A percentile compares a stretch with the other conserved stretches of the same genome.
phyloP scores from a whole-genome alignment of 1,140 invertebrate species.

The Neocloeon triangulifer region DNA sequence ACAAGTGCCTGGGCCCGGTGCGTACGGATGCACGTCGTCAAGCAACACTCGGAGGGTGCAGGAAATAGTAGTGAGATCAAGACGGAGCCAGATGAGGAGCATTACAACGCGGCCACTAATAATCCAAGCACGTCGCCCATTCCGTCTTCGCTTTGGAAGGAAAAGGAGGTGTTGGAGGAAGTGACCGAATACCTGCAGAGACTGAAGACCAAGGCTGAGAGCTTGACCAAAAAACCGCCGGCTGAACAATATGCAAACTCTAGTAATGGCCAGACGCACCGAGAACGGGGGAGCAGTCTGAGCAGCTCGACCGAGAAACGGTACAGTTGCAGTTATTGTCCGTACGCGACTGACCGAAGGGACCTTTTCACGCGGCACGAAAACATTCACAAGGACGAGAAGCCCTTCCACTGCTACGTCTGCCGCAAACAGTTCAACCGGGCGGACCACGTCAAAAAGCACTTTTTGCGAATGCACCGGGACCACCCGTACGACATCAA shows the following conservation, averaged over 20 bases:
- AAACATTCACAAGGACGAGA: slow-evolving; percentile 84
- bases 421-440: slow-evolving; percentile 81
- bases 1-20: slow-evolving; percentile 50
- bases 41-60: slow-evolving; percentile 24
- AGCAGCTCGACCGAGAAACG: slow-evolving; percentile 29
- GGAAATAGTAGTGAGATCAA: slow-evolving; percentile 19
- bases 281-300: slow-evolving; percentile 12
- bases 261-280: slow-evolving; percentile 12
- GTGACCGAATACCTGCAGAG: slow-evolving; percentile 43
- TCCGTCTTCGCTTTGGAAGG: slow-evolving; percentile 24
- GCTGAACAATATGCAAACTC: too few species aligned
- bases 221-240: too few species aligned
- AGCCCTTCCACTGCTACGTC: slow-evolving; percentile 79
- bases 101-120: slow-evolving; percentile 22
- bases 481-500: slow-evolving; percentile 69
- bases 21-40: slow-evolving; percentile 42
- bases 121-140: slow-evolving; percentile 10
- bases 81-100: slow-evolving; percentile 10
- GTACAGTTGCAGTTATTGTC: slow-evolving; percentile 64
- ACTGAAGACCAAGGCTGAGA: slow-evolving; percentile 35
- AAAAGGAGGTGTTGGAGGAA: slow-evolving; percentile 50
- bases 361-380: slow-evolving; percentile 90
- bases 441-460: slow-evolving; percentile 88
- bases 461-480: slow-evolving; percentile 73
- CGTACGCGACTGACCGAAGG: slow-evolving; percentile 72